Conservation (phyloP, 2,113 vertebrate species). For the cattle (Bos taurus) region DNA sequence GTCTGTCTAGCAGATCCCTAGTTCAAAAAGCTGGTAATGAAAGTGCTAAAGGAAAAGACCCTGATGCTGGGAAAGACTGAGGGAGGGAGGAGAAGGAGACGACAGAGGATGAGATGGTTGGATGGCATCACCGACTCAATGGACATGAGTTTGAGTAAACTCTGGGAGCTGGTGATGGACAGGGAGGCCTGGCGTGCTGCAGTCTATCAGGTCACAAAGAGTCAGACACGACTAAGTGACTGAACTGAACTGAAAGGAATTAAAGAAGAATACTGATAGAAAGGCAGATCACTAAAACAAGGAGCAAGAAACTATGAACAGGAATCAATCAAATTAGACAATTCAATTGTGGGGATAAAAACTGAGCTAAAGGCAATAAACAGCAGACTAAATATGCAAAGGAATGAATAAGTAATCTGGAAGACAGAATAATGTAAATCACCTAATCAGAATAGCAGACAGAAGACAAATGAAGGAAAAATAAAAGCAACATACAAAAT, state of each 20-base stretch:
- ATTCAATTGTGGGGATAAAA: not conserved
- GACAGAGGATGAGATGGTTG: not conserved
- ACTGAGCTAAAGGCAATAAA: not conserved
- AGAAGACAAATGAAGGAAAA: not conserved
- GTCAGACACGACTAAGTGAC: not conserved
- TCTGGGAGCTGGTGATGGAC: not conserved
- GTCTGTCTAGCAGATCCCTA: not conserved
- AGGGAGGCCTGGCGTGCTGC: not conserved
- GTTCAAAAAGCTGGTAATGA: not conserved
- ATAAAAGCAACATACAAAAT: not conserved
- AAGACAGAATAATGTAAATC: not conserved
- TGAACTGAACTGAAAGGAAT: not conserved
- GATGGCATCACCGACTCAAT: not conserved
- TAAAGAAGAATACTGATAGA: not conserved
- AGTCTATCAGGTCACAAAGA: not conserved
- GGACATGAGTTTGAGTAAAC: not conserved
- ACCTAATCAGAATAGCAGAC: not conserved
- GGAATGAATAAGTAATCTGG: not conserved
- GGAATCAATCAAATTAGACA: not conserved
- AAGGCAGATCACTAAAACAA: not conserved
- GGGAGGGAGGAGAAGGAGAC: accelerated
- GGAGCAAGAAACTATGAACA: not conserved
- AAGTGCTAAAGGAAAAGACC: not conserved
- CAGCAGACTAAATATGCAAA: not conserved
- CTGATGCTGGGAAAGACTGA: not conserved